These are phyloP conservation scores for Trachythela sp. DNA, from an alignment of 64 coral and sea anemone genomes.

Conservation along the genomic window DNA sequence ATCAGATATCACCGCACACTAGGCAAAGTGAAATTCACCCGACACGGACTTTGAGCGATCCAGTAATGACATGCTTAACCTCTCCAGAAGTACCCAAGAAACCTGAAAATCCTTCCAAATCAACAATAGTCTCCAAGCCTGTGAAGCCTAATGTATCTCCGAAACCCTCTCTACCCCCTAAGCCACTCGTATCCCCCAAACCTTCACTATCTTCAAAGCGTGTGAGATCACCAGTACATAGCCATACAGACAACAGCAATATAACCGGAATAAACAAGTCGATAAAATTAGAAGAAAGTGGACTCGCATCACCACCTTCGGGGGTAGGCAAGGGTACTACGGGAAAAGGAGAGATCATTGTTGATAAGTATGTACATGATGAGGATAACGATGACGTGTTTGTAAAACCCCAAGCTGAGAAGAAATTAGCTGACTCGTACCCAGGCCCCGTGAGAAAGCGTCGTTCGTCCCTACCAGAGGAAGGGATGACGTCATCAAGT, in stretches of 20 bases:
- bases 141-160: neutral
- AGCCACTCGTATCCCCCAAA: slow-evolving; percentile 9
- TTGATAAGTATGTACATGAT: neutral
- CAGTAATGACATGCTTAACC: neutral
- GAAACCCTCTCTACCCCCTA: neutral
- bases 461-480: neutral
- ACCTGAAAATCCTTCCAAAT: neutral
- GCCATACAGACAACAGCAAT: neutral
- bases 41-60: neutral
- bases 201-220: neutral
- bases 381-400: neutral
- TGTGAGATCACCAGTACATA: neutral
- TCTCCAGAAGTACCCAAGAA: neutral
- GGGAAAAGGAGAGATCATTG: neutral
- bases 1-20: neutral
- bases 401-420: neutral
- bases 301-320: too few species aligned
- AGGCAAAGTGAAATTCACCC: neutral
- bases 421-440: neutral
- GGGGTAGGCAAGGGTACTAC: neutral
- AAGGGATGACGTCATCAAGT: neutral
- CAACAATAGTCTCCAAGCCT: neutral
- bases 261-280: neutral
- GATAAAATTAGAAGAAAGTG: neutral
- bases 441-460: neutral